Conservation (phyloP, 2,113 vertebrate genomes). For the Tragelaphus imberbis region DNA sequence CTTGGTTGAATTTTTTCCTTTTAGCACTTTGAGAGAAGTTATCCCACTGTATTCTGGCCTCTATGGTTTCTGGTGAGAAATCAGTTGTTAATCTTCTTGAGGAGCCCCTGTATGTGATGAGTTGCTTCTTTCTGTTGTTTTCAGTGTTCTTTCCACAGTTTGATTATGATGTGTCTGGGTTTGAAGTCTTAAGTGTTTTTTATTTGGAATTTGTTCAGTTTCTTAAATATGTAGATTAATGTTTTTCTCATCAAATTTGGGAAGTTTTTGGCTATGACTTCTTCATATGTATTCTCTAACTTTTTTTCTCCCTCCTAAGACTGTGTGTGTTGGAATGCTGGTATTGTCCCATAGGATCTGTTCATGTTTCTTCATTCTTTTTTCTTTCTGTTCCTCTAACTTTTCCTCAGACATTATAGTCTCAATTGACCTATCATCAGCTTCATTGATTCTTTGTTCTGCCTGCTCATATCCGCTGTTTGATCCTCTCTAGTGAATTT, state of each 20-base stretch:
- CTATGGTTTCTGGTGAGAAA: background rate
- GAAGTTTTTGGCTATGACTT: background rate
- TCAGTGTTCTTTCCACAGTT: background rate
- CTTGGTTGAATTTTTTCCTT: background rate
- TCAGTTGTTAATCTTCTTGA: background rate
- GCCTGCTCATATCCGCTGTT: background rate
- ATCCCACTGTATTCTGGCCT: background rate
- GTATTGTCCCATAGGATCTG: background rate
- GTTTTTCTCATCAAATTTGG: background rate
- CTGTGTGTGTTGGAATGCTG: background rate
- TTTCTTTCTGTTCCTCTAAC: background rate
- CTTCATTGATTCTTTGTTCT: background rate
- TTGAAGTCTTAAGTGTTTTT: background rate
- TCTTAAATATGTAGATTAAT: background rate
- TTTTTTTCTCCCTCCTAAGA: background rate
- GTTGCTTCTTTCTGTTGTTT: background rate
- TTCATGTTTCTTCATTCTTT: background rate
- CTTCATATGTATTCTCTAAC: background rate
- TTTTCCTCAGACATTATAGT: background rate
- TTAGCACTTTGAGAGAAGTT: background rate
- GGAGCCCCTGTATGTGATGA: background rate
- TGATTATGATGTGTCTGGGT: background rate
- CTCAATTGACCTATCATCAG: background rate
- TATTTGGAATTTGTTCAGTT: background rate
- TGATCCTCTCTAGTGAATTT: background rate